phyloP scores from a whole-genome alignment of 2,113 vertebrate genomes.

The Myotis davidii region DNA sequence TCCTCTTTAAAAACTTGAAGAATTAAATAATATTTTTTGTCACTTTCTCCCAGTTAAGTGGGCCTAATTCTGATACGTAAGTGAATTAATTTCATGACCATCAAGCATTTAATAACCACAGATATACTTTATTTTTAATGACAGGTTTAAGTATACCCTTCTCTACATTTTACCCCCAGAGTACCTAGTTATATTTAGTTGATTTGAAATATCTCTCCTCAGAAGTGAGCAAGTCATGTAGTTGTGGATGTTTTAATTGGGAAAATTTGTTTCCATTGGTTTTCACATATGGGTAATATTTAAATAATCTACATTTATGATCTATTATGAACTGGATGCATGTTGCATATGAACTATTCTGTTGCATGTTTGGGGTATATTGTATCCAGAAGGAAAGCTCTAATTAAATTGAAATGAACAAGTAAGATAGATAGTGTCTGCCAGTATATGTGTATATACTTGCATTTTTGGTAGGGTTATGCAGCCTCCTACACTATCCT shows the following conservation, averaged over 20 bases:
- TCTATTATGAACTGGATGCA: neutral
- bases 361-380: neutral
- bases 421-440: neutral
- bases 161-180: neutral
- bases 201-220: slow-evolving; percentile 34
- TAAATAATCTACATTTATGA: neutral
- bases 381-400: neutral
- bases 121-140: slow-evolving; percentile 27
- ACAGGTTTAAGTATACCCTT: neutral
- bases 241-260: neutral
- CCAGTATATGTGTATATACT: neutral
- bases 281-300: neutral
- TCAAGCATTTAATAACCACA: neutral
- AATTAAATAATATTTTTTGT: slow-evolving; percentile 4
- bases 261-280: slow-evolving; percentile 2
- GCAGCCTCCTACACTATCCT: neutral
- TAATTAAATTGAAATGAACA: neutral
- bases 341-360: neutral
- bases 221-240: neutral
- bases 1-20: neutral
- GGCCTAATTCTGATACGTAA: neutral
- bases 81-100: slow-evolving; percentile 22
- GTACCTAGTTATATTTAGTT: neutral
- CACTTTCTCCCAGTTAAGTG: neutral
- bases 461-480: neutral